Base-by-base conservation (phyloP, 2,888 invertebrate species). In the Troilus luridus region DNA sequence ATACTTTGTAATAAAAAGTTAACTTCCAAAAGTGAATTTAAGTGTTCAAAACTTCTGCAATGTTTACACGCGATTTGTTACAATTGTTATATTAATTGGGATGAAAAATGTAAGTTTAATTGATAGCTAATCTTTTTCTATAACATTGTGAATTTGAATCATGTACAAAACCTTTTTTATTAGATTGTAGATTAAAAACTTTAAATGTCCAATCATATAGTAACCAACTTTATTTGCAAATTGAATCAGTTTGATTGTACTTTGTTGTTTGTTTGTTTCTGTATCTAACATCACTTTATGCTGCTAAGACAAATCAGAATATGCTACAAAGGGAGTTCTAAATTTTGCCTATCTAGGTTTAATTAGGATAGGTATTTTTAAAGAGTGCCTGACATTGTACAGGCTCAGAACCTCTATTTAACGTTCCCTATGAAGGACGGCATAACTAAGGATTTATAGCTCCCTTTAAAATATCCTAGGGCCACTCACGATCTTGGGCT, bases 11-110 rank as follows among this genome's bases (percentile, higher is more conserved):
- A 41, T 41, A 90, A 85, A 62, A 88, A 90, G n/a, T 59, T 90
- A 27, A 90, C 90, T 54, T 59, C 62, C 24, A 88, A 90, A 24
- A 54, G 21, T 60, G 90, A 90, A 85, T 60, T 85, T 21, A 56
- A 81, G 41, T n/a, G 62, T 21, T 90, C 90, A 62, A 90, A 90
- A 62, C 77, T 90, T 60, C 27, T 90, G 0, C 85, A 64, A 88
- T 90, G 90, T 62, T 64, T 90, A 41, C 90, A 90, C 64, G 85
- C 90, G 7, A 64, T 88, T 58, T 90, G 90, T 62, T 41, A 85
- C 9, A 88, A 85, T 27, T 90, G 90, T 85, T 85, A 88, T 62
- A 85, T 24, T 60, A 19, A 58, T 60, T 85, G 90, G 67, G 27
- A 60, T 24, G 90, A 90, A 2, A 90, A 85, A 62, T 17, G 90